These are phyloP conservation scores for Coremacera marginata DNA, from an alignment of 2,888 invertebrate species.

Conservation along the genomic window DNA sequence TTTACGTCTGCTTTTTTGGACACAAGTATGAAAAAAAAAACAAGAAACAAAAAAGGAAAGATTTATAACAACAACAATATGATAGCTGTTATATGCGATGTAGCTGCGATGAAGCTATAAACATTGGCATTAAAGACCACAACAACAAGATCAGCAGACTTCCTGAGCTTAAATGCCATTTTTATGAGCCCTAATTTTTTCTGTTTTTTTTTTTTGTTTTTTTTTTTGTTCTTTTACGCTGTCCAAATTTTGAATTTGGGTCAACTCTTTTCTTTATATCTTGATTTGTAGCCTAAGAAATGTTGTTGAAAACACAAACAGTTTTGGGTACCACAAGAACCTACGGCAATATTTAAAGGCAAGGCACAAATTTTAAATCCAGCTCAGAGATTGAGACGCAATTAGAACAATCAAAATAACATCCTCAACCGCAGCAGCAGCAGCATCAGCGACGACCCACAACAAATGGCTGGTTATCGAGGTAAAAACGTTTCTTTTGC, in stretches of 20 bases:
- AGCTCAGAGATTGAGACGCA: neutral
- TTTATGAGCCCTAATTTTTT: neutral
- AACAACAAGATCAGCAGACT: neutral
- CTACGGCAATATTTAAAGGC: neutral
- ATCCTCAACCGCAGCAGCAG: neutral
- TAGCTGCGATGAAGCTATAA: too few species aligned
- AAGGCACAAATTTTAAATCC: neutral
- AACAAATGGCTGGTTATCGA: too few species aligned
- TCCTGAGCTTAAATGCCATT: neutral
- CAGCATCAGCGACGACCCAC: too few species aligned
- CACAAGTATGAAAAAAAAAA: too few species aligned
- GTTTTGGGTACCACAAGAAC: neutral
- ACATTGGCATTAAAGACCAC: too few species aligned
- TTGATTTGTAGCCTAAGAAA: too few species aligned
- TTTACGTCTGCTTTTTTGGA: too few species aligned
- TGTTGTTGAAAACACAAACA: neutral
- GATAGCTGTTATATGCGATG: too few species aligned
- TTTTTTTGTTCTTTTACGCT: neutral
- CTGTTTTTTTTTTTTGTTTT: neutral
- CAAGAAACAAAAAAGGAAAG: too few species aligned
- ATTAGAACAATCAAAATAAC: neutral
- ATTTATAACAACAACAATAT: too few species aligned
- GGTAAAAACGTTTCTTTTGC: neutral
- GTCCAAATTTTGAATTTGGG: neutral
- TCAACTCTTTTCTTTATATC: too few species aligned